Percentiles rank a stretch among this genome's conserved stretches.
Conservation (phyloP, 2,113 vertebrate genomes). For the Vanacampus margaritifer region DNA sequence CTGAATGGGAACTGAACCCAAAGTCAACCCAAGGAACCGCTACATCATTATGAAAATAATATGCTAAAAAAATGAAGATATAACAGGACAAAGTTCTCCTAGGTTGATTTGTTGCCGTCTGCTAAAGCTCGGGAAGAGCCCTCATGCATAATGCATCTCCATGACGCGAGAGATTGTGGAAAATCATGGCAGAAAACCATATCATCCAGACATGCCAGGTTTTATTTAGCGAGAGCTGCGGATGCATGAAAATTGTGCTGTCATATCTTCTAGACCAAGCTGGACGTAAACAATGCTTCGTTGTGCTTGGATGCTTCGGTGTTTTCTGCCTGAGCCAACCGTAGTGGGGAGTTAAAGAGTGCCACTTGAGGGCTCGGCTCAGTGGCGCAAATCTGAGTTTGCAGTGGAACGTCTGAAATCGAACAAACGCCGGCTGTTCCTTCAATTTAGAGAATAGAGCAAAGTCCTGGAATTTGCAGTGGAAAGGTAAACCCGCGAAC, state of each 20-base stretch:
- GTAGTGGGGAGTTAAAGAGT: slow-evolving; percentile 3
- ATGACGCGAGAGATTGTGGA: slow-evolving; percentile 30
- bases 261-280: slow-evolving; percentile 27
- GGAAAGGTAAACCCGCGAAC: not conserved
- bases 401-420: not conserved
- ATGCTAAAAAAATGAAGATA: not conserved
- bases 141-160: slow-evolving; percentile 42
- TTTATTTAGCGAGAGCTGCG: slow-evolving; percentile 26
- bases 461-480: not conserved
- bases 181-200: slow-evolving; percentile 27
- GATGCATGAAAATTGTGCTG: slow-evolving; percentile 17
- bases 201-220: slow-evolving; percentile 38
- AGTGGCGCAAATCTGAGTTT: slow-evolving; percentile 1
- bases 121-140: slow-evolving; percentile 26
- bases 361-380: not conserved
- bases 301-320: slow-evolving; percentile 1
- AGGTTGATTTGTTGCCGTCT: slow-evolving; percentile 28
- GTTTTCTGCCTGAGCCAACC: not conserved
- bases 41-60: not conserved
- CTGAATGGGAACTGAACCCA: not conserved
- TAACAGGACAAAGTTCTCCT: not conserved
- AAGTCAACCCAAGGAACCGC: not conserved
- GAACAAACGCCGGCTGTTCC: not conserved
- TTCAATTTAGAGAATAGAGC: not conserved
- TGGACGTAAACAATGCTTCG: slow-evolving; percentile 5